Evolutionary conservation across 2,113 vertebrate genomes (phyloP), one percentile per base, ranked within the genome.

Genomic region (Tautogolabrus adspersus): DNA sequence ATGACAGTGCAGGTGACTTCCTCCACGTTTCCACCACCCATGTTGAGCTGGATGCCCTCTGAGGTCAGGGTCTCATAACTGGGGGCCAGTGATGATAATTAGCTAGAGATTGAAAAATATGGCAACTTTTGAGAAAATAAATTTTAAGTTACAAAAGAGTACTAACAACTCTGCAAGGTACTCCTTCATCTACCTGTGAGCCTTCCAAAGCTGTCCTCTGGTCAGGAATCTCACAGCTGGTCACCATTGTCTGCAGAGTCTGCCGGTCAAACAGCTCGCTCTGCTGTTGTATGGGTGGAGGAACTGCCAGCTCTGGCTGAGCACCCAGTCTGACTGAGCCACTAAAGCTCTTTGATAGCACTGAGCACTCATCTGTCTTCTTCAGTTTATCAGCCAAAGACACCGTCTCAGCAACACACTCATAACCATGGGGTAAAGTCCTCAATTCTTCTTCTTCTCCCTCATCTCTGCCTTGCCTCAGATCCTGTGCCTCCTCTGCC

Each of bases 41-140:
- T 79, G 5, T 95, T 96, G 75, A 97, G 94, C 77, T 96, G 96
- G 89, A 98, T 95, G 57, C 95, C 95, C 72, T 97, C 96, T 0
- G 96, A 94, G 0, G 96, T 82, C 81, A 98, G 89, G 3, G 95
- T 90, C 34, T 96, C 96, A 0, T 97, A 98, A 69, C 94, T 93
- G 0, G 96, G n/a, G 94, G 18, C 96, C 95, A 0, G 96, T 96
- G 46, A 98, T 96, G 90, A 98, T 97, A 51, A 98, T 96, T 54
- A 98, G 90, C 94, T 97, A 30, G 23, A 38, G 55, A 13, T 3
- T 1, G 71, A 46, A 30, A 11, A 51, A 44, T 23, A 40, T 10
- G 0, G 6, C 37, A 10, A 47, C 37, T 55, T 38, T 23, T 42
- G 26, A 56, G 21, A 46, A 42, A 49, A 52, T 0, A 19, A 38